phyloP scores from a whole-genome alignment of 2,888 invertebrate genomes.

The Aproaerema taeniolella region DNA sequence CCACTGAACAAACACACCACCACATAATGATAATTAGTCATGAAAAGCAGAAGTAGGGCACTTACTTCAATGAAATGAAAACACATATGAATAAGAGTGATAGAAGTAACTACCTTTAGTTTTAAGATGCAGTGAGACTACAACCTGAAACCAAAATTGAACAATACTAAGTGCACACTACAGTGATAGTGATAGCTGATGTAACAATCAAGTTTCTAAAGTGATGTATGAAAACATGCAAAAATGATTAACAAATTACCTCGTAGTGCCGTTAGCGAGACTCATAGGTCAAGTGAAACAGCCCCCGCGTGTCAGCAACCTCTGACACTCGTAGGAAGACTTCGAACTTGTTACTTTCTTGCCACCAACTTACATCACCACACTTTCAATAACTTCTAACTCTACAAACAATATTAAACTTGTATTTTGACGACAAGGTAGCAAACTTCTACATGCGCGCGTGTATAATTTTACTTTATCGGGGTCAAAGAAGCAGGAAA shows the following conservation, averaged over 20 bases:
- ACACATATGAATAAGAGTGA: too few relatives aligned
- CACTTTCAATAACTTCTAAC: constrained; percentile 11
- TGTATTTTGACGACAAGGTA: too few relatives aligned
- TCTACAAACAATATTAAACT: too few relatives aligned
- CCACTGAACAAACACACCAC: constrained; percentile 6
- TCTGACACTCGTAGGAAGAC: neutral
- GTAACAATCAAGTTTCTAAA: neutral
- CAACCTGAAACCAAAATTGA: constrained; percentile 5
- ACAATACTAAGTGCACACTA: constrained; percentile 1
- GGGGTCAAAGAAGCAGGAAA: constrained; percentile 22
- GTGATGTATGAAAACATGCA: neutral
- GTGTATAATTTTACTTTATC: too few relatives aligned
- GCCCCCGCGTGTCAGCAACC: too few relatives aligned
- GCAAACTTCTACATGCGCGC: too few relatives aligned
- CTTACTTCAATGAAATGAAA: too few relatives aligned
- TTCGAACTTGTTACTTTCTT: constrained; percentile 20
- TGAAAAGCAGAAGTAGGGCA: too few relatives aligned
- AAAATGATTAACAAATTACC: too few relatives aligned
- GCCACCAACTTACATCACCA: constrained; percentile 28
- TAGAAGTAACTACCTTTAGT: neutral
- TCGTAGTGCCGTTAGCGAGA: neutral
- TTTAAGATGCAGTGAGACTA: neutral
- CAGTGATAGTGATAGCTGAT: neutral
- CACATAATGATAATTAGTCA: too few relatives aligned
- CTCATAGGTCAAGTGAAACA: constrained; percentile 1